Percentiles rank a stretch among this genome's conserved stretches.
phyloP scores from a whole-genome alignment of 2,888 invertebrate genomes.

The Colostygia pectinataria region DNA sequence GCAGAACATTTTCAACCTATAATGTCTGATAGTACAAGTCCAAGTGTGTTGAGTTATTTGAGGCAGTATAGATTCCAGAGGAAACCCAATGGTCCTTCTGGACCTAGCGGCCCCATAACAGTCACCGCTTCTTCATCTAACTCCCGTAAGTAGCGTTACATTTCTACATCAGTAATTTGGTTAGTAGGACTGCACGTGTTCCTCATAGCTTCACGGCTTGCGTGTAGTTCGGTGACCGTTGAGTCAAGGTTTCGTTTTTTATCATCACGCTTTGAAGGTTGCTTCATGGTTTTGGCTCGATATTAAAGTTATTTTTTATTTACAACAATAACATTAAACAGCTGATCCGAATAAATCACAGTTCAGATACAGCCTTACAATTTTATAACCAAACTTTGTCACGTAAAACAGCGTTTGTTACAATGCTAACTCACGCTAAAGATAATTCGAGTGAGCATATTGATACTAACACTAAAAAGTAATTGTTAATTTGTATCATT shows the following conservation, averaged over 20 bases:
- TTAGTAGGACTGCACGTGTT: conserved; percentile 44
- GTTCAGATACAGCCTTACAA: conserved; percentile 19
- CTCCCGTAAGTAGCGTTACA: conserved; percentile 62
- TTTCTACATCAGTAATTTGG: conserved; percentile 8
- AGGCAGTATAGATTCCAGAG: conserved; percentile 88
- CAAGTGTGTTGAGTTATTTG: conserved; percentile 84
- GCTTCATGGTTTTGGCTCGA: neutral
- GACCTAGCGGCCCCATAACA: conserved; percentile 58
- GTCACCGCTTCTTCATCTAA: conserved; percentile 63
- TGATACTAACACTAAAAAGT: neutral
- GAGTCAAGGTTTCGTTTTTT: conserved; percentile 46
- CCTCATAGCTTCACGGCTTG: conserved; percentile 20
- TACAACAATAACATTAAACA: conserved; percentile 22
- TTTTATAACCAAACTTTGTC: conserved; percentile 18
- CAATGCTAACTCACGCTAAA: neutral
- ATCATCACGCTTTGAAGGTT: conserved; percentile 28
- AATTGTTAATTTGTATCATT: neutral
- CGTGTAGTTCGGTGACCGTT: conserved; percentile 50
- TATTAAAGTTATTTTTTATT: neutral
- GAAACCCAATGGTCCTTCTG: conserved; percentile 73
- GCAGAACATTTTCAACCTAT: conserved; percentile 40
- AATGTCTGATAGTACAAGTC: conserved; percentile 79
- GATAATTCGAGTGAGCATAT: neutral
- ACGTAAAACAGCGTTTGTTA: neutral
- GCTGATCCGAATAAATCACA: conserved; percentile 22